phyloP scores from a whole-genome alignment of 1,140 invertebrate species.

The Pollicipes pollicipes region DNA sequence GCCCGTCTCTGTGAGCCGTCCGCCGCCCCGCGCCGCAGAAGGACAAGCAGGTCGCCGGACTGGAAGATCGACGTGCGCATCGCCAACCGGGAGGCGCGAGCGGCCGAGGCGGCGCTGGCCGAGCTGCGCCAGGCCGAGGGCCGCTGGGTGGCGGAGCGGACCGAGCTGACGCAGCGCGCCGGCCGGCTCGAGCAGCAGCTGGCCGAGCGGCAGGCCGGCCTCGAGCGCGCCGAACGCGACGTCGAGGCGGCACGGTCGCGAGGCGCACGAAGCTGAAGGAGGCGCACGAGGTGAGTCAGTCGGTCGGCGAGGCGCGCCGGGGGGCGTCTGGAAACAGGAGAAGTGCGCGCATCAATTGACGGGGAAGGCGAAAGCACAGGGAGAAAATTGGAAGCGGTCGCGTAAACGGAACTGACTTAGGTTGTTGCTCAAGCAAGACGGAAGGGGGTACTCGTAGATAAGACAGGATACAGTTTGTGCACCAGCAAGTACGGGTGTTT shows the following conservation, averaged over 20 bases:
- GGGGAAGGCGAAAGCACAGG: no score
- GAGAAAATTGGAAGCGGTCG: no score
- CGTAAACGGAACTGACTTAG: no score
- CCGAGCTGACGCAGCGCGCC: slow-evolving; percentile 20
- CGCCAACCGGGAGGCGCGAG: slow-evolving; percentile 38
- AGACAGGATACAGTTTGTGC: no score
- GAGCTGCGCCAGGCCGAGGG: slow-evolving; percentile 4
- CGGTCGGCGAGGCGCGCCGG: no score
- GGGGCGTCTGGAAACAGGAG: no score
- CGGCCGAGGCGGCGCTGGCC: slow-evolving; percentile 27
- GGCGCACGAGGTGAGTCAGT: background rate
- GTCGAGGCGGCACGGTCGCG: slow-evolving; percentile 18
- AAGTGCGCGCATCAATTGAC: no score
- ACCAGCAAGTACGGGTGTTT: no score
- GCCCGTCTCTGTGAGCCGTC: no score
- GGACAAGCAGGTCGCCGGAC: slow-evolving; percentile 42
- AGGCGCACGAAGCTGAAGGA: slow-evolving; percentile 14
- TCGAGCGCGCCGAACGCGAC: slow-evolving; percentile 17
- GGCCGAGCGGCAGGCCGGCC: slow-evolving; percentile 19
- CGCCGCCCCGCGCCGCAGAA: slow-evolving; percentile 23
- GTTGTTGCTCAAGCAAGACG: no score
- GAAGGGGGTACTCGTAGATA: no score
- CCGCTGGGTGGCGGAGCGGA: slow-evolving; percentile 16
- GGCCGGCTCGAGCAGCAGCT: slow-evolving; percentile 15
- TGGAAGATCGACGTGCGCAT: slow-evolving; percentile 45